Percentiles rank a stretch among this genome's conserved stretches.
Conservation (phyloP, 2,113 vertebrate genomes). For the Nannobrachium achirus region DNA sequence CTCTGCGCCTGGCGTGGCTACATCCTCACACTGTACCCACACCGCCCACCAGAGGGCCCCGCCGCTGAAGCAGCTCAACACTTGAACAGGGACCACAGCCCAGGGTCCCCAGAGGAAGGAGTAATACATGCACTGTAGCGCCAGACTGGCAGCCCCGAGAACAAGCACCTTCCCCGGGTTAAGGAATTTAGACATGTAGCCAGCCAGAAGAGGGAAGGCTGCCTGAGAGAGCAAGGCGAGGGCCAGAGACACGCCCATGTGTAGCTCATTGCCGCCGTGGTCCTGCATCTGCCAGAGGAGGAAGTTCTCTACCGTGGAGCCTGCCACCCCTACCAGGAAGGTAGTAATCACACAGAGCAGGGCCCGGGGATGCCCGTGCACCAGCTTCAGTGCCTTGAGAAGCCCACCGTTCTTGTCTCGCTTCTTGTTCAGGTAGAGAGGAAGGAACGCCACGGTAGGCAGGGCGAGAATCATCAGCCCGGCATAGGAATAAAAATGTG, state of each 20-base stretch:
- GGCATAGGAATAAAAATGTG: conserved; percentile 83
- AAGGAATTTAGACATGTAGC: conserved; percentile 70
- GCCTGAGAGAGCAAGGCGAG: conserved; percentile 79
- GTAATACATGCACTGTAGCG: conserved; percentile 84
- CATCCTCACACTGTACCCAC: conserved; percentile 69
- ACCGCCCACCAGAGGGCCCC: conserved; percentile 86
- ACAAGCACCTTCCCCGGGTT: conserved; percentile 63
- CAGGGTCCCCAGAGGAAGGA: conserved; percentile 86
- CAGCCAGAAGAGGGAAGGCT: conserved; percentile 71
- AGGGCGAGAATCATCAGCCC: conserved; percentile 59
- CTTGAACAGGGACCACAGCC: conserved; percentile 81
- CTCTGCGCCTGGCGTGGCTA: conserved; percentile 80
- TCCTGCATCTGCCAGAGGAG: conserved; percentile 92
- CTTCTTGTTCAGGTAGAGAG: conserved; percentile 74
- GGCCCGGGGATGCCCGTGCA: conserved; percentile 75
- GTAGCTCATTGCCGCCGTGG: conserved; percentile 79
- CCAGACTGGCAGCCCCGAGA: conserved; percentile 69
- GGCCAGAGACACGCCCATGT: conserved; percentile 82
- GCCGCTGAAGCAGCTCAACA: conserved; percentile 77
- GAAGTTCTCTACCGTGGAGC: conserved; percentile 81
- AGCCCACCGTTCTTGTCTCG: conserved; percentile 49
- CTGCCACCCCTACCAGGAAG: conserved; percentile 67
- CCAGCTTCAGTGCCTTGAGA: conserved; percentile 79
- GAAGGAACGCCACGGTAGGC: conserved; percentile 71
- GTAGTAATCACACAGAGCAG: conserved; percentile 77